Percentiles rank a stretch among this genome's conserved stretches.
phyloP scores from a whole-genome alignment of 2,888 invertebrate species.

The Habrosyne pyritoides region DNA sequence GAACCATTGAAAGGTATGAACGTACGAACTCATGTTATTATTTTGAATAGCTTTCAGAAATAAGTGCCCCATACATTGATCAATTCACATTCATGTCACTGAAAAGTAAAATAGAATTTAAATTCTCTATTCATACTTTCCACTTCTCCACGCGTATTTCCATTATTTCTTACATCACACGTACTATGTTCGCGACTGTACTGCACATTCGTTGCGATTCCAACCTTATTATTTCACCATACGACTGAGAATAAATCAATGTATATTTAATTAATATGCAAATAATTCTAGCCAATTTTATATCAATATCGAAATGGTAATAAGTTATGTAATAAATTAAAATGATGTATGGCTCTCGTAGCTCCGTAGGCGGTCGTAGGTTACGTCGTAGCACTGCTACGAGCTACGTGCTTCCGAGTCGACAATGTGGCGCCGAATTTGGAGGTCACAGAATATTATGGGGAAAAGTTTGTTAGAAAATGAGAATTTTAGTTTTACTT shows the following conservation, averaged over 20 bases:
- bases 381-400: slow-evolving; percentile 6
- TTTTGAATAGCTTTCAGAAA: too few species aligned
- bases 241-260: slow-evolving; percentile 11
- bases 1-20: too few species aligned
- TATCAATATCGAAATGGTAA: slow-evolving; percentile 32
- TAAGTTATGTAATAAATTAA: slow-evolving; percentile 13
- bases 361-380: slow-evolving; percentile 7
- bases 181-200: slow-evolving; percentile 16
- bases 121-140: slow-evolving; percentile 4
- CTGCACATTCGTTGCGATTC: background rate
- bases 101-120: background rate
- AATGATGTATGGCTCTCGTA: background rate
- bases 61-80: background rate
- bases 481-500: background rate
- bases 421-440: slow-evolving; percentile 1
- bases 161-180: slow-evolving; percentile 25
- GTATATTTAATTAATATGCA: slow-evolving; percentile 31
- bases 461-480: background rate
- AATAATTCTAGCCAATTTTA: slow-evolving; percentile 24
- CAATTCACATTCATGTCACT: background rate
- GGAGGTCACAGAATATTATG: background rate
- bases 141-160: slow-evolving; percentile 13
- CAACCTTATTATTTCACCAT: slow-evolving; percentile 18
- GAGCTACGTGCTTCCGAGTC: background rate
- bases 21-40: too few species aligned